Base-by-base conservation (phyloP, 2,888 invertebrate genomes). In the Sycophila texana region DNA sequence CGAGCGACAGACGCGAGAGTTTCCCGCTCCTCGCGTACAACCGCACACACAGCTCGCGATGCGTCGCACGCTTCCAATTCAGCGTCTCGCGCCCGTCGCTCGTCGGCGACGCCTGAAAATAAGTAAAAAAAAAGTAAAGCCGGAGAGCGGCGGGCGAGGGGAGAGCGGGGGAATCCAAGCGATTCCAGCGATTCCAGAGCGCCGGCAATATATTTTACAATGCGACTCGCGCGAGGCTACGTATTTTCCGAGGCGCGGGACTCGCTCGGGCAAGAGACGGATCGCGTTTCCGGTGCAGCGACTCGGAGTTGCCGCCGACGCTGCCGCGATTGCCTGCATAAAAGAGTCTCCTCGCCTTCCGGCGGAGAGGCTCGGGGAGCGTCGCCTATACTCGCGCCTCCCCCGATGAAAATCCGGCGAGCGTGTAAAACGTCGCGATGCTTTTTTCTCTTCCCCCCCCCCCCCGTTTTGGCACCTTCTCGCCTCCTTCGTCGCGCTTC, bases 331-430 rank as follows among this genome's bases (percentile, higher is more conserved):
- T 39, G 39, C 39, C 39, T 39, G 39, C 39, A 39, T 39, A 39
- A 39, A 39, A 39, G 39, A 39, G 39, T 39, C 39, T 10, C 39
- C 61, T 61, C 16, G 22, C 26, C 22, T 61, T 61, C 30, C 26
- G 26, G 61, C 13, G 61, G 10, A 26, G 12, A 0, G 13, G 22
- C 4, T 60, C 22, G 51, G 16, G 18, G 55, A 68, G n/a, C 18
- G 18, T 16, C 30, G 55, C 57, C 12, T n/a, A n/a, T n/a, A n/a
- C n/a, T n/a, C 16, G 22, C 55, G 7, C 16, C 5, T 51, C 13
- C n/a, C 16, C 47, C 53, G 60, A 71, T 71, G 18, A 72, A 72
- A 72, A 72, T 60, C 51, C 13, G 26, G 51, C n/a, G 12, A 61
- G 60, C 71, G 51, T 51, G 51, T 49, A 72, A 72, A 60, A 30